Percentiles rank a stretch among this genome's conserved stretches.
Conservation (phyloP, 2,797 vertebrate genomes). For the Crocodylus rhombifer region DNA sequence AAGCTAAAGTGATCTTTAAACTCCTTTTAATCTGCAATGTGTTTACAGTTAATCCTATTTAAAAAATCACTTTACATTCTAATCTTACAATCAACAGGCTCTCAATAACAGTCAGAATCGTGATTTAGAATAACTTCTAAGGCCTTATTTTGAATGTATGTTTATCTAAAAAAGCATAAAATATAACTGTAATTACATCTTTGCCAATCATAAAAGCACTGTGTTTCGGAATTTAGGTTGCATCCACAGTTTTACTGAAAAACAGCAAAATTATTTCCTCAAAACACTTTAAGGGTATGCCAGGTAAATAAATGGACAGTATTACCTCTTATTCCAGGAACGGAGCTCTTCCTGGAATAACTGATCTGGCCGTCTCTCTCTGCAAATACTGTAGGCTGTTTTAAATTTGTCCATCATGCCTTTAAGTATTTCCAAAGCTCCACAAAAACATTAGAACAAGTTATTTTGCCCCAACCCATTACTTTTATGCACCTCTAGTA, state of each 20-base stretch:
- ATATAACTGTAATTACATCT: neutral
- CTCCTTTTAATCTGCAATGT: neutral
- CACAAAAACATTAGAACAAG: neutral
- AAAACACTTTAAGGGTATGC: neutral
- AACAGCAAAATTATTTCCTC: neutral
- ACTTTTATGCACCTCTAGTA: neutral
- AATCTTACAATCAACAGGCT: neutral
- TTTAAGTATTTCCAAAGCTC: neutral
- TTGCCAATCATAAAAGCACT: neutral
- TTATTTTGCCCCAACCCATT: neutral
- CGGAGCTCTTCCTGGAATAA: neutral
- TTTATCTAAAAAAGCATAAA: neutral
- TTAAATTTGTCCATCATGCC: neutral
- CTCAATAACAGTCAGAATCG: neutral
- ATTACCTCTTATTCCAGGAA: neutral
- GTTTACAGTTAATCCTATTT: neutral
- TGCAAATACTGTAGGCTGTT: neutral
- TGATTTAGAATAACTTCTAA: neutral
- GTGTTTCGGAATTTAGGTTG: neutral
- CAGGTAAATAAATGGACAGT: neutral
- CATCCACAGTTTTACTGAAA: neutral
- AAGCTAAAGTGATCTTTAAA: neutral
- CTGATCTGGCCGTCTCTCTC: neutral
- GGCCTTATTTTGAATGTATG: neutral
- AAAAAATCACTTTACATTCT: neutral